Conservation (phyloP, 2,888 invertebrate genomes). For the Ormyrus rosae region DNA sequence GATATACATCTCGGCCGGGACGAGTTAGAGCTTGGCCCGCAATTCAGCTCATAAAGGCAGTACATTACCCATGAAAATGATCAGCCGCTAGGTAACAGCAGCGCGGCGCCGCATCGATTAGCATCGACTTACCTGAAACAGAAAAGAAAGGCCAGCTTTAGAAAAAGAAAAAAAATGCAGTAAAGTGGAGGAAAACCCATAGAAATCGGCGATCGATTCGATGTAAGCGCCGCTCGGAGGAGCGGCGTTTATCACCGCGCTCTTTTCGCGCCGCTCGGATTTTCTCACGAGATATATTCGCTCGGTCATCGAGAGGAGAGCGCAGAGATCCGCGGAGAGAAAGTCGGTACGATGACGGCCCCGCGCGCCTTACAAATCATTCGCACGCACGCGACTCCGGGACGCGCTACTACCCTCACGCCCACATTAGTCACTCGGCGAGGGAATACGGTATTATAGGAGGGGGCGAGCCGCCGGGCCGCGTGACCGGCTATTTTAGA, state of each 20-base stretch:
- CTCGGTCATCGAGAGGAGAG: constrained; percentile 2
- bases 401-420: neutral
- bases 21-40: too few species aligned
- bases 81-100: constrained; percentile 12
- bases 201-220: neutral
- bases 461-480: too few species aligned
- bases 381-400: neutral
- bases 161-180: too few species aligned
- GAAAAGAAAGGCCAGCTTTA: constrained; percentile 24
- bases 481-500: too few species aligned
- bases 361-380: constrained; percentile 7
- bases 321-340: constrained; percentile 15
- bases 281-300: constrained; percentile 50
- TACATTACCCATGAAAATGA: constrained; percentile 45
- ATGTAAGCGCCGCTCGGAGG: neutral
- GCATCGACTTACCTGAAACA: constrained; percentile 54
- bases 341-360: constrained; percentile 45
- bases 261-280: constrained; percentile 12
- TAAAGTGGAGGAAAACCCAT: neutral
- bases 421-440: neutral
- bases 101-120: constrained; percentile 41
- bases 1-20: too few species aligned
- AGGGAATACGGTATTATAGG: too few species aligned
- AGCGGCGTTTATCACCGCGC: neutral
- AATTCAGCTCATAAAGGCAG: too few species aligned